A percentile compares a stretch with the other conserved stretches of the same genome.
Conservation (phyloP, 2,797 vertebrate genomes). For the Pangasius macronema region DNA sequence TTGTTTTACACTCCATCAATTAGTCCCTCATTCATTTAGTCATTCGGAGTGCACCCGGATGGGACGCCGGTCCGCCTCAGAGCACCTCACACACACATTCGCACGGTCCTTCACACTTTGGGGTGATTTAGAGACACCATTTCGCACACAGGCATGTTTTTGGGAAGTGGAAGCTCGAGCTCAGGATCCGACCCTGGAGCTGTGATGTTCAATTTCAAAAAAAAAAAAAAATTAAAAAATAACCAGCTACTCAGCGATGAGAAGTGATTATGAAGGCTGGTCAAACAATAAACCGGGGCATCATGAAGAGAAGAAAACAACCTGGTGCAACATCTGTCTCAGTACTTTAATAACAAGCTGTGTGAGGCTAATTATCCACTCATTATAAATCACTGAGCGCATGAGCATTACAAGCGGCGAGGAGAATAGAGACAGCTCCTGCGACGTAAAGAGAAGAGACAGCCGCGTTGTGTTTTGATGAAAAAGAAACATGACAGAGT, state of each 20-base stretch:
- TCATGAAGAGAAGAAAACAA: not conserved
- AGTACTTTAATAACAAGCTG: conserved; percentile 13
- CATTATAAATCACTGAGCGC: not conserved
- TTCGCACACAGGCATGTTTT: not conserved
- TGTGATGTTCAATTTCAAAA: too few relatives aligned
- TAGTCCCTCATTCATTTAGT: not conserved
- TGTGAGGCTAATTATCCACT: conserved; percentile 21
- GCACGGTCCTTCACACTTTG: not conserved
- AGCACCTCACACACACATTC: not conserved
- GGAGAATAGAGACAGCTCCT: not conserved
- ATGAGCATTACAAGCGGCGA: not conserved
- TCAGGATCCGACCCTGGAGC: not conserved
- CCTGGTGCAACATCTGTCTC: not conserved
- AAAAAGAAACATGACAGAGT: conserved; percentile 33
- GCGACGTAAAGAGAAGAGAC: conserved; percentile 2
- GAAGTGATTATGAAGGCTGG: not conserved
- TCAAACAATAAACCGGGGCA: not conserved
- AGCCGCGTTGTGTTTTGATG: conserved; percentile 22
- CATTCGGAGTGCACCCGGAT: not conserved
- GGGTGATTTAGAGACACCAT: not conserved
- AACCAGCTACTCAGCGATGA: not conserved
- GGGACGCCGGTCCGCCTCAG: rapidly evolving
- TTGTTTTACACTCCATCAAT: not conserved
- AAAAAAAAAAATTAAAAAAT: not conserved
- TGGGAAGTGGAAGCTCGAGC: not conserved